Conservation (phyloP, 2,797 vertebrate species). For the Leptodactylus fallax region DNA sequence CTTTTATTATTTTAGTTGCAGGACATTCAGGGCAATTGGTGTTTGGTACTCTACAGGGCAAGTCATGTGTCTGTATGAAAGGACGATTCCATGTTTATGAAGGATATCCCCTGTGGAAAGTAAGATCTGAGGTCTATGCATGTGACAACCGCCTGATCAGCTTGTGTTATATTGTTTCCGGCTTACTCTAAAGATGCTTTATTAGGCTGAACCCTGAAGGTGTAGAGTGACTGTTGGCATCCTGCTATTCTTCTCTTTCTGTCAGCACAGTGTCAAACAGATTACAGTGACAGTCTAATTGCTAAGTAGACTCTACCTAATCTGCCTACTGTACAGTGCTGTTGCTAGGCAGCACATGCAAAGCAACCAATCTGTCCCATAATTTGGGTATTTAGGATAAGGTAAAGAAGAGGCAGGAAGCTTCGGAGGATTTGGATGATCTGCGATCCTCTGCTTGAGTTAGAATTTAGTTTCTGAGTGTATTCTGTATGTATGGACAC, state of each 20-base stretch:
- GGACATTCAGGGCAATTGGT: slow-evolving; percentile 83
- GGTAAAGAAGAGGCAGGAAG: no score
- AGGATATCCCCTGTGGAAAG: slow-evolving; percentile 82
- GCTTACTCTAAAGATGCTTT: no score
- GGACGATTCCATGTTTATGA: slow-evolving; percentile 87
- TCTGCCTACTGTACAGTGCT: background rate
- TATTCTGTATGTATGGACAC: background rate
- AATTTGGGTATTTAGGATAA: no score
- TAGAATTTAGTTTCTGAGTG: no score
- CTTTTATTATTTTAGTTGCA: slow-evolving; percentile 65
- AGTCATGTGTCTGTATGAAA: slow-evolving; percentile 84
- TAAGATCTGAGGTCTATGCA: slow-evolving; percentile 59
- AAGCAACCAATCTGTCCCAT: no score
- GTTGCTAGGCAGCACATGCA: no score
- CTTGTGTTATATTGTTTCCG: background rate
- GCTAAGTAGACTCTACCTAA: background rate
- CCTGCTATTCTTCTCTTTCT: background rate
- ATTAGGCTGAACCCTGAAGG: background rate
- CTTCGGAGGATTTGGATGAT: no score
- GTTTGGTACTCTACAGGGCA: slow-evolving; percentile 82
- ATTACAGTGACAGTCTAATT: background rate
- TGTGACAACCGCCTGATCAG: background rate
- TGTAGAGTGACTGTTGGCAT: no score
- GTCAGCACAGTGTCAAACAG: background rate
- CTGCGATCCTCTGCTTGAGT: no score